A percentile compares a stretch with the other conserved stretches of the same genome.
Evolutionary conservation across 2,113 vertebrate genomes (phyloP).

Genomic region (Chaetodon trifascialis): DNA sequence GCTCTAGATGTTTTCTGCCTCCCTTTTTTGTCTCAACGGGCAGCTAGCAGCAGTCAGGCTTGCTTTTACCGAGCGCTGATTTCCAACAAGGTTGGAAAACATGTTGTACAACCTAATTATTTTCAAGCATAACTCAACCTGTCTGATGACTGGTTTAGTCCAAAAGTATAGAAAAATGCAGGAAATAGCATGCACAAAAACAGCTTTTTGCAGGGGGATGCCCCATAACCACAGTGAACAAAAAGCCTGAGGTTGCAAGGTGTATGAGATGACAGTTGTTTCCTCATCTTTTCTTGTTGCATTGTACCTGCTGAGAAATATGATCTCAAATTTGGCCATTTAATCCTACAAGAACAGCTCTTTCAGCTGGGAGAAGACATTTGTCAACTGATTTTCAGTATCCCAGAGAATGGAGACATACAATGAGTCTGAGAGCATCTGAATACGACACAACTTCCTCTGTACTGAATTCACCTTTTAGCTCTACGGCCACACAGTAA

Average conservation of each 20-base stretch:
- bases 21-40: not conserved
- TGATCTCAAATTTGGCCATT: not conserved
- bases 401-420: not conserved
- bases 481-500: not conserved
- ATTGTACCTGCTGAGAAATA: slow-evolving; percentile 4
- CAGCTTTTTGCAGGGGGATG: not conserved
- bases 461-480: not conserved
- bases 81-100: not conserved
- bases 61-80: not conserved
- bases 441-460: not conserved
- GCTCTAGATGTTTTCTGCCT: not conserved
- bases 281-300: not conserved
- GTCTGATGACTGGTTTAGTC: not conserved
- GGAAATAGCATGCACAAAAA: not conserved
- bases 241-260: not conserved
- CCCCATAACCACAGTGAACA: not conserved
- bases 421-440: not conserved
- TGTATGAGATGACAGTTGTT: too few species aligned
- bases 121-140: not conserved
- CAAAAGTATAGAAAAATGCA: too few species aligned
- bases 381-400: not conserved
- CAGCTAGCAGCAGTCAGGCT: not conserved
- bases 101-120: not conserved
- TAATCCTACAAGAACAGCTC: not conserved
- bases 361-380: not conserved